These are phyloP conservation scores for Criorhina ranunculi DNA, from an alignment of 2,888 invertebrate genomes.

Conservation along the genomic window DNA sequence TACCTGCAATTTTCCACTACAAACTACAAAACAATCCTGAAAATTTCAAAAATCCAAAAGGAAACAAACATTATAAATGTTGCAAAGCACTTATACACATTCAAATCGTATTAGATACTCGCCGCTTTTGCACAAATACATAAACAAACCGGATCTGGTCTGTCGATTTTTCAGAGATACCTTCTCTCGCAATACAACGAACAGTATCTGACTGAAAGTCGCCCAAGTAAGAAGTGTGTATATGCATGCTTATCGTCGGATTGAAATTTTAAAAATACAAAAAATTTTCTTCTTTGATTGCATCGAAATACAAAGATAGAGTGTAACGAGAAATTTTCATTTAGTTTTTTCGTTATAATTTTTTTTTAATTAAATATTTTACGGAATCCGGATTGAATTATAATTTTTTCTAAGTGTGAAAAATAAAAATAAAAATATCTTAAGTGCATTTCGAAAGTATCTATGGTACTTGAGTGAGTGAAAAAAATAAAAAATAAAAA, in stretches of 20 bases:
- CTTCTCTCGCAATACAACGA: constrained; percentile 75
- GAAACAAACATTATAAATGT: constrained; percentile 62
- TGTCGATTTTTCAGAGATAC: constrained; percentile 65
- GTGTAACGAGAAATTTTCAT: neutral
- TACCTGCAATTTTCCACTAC: constrained; percentile 32
- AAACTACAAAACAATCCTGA: constrained; percentile 12
- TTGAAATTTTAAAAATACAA: constrained; percentile 58
- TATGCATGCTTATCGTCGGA: constrained; percentile 66
- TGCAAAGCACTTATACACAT: constrained; percentile 40
- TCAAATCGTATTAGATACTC: constrained; percentile 28
- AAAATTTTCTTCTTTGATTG: constrained; percentile 26
- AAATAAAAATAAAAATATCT: constrained; percentile 14
- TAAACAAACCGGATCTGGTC: constrained; percentile 55
- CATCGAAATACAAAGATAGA: constrained; percentile 18
- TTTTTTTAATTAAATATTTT: neutral
- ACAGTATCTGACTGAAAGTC: constrained; percentile 80
- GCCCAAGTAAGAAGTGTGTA: constrained; percentile 77
- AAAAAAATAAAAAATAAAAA: constrained; percentile 31
- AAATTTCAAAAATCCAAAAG: constrained; percentile 33
- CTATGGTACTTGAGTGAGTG: constrained; percentile 47
- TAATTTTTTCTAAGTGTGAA: constrained; percentile 8
- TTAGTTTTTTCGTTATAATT: neutral
- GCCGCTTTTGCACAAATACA: constrained; percentile 32
- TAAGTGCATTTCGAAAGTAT: constrained; percentile 39
- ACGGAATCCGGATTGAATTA: constrained; percentile 23